Conservation (phyloP, 92 coral and sea anemone species). For the Paramuricea clavata region DNA sequence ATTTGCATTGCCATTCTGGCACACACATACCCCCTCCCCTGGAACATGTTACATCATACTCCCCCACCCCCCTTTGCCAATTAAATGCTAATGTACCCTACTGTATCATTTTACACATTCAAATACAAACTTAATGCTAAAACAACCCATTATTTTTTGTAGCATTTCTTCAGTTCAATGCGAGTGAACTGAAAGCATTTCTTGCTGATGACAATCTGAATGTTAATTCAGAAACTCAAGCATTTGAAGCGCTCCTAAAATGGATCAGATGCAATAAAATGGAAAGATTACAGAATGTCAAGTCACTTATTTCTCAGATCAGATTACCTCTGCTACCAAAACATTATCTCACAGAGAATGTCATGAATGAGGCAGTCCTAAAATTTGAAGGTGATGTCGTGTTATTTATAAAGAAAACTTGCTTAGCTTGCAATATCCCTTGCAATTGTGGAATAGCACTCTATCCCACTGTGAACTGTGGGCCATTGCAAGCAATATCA, state of each 20-base stretch:
- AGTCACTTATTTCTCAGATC: slow-evolving; percentile 55
- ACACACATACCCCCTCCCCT: no score
- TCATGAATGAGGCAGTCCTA: slow-evolving; percentile 22
- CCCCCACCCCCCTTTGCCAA: no score
- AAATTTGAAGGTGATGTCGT: slow-evolving; percentile 3
- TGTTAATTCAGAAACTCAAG: slow-evolving; percentile 71
- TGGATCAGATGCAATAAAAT: slow-evolving; percentile 73
- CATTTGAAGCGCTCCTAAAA: slow-evolving; percentile 71
- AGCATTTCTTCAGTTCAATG: slow-evolving; percentile 22
- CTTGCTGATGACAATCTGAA: slow-evolving; percentile 50
- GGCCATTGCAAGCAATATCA: no score
- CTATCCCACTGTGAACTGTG: no score
- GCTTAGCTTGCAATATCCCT: no score
- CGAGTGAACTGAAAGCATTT: slow-evolving; percentile 7
- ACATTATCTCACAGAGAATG: slow-evolving; percentile 17
- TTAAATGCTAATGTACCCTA: no score
- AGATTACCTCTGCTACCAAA: slow-evolving; percentile 63
- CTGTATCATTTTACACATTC: no score
- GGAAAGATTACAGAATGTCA: slow-evolving; percentile 49
- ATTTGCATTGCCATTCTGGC: no score
- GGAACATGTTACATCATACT: no score
- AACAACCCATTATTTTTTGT: neutral
- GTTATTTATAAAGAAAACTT: no score
- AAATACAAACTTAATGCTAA: no score
- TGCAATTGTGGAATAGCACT: no score